Conservation (phyloP, 53 echinoderm and acorn worm species). For the Holothuria leucospilota region DNA sequence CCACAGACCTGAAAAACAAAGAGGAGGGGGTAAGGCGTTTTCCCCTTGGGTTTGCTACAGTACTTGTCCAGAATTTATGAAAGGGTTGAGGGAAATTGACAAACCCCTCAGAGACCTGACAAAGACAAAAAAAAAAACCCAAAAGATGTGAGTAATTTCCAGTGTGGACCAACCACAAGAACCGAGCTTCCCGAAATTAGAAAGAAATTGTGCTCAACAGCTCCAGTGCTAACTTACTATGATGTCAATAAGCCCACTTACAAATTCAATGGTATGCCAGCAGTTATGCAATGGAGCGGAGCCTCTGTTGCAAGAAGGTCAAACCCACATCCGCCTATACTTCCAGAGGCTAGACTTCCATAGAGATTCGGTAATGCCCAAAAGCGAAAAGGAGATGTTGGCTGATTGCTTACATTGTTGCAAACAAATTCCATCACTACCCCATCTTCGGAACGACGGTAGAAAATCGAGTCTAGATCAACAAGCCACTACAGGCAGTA, state of each 20-base stretch:
- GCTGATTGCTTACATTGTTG: constrained; percentile 64
- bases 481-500: constrained; percentile 63
- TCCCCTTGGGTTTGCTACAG: constrained; percentile 53
- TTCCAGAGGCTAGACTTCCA: constrained; percentile 56
- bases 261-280: constrained; percentile 78
- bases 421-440: constrained; percentile 68
- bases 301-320: constrained; percentile 60
- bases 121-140: background rate
- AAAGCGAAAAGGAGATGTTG: constrained; percentile 78
- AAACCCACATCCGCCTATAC: constrained; percentile 72
- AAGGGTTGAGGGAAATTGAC: constrained; percentile 64
- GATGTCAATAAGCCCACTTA: constrained; percentile 44
- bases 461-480: constrained; percentile 50
- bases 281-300: constrained; percentile 61
- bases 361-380: constrained; percentile 63
- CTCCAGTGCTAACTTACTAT: constrained; percentile 66
- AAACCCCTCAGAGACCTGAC: background rate
- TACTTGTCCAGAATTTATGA: constrained; percentile 66
- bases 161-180: constrained; percentile 56
- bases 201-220: too few relatives aligned
- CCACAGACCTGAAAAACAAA: constrained; percentile 37
- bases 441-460: constrained; percentile 54
- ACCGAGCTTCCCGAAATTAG: background rate
- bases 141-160: constrained; percentile 53
- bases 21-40: constrained; percentile 37